Percentiles rank a stretch among this genome's conserved stretches.
Evolutionary conservation across 2,797 vertebrate genomes (phyloP).

Genomic region (Alectoris magna): DNA sequence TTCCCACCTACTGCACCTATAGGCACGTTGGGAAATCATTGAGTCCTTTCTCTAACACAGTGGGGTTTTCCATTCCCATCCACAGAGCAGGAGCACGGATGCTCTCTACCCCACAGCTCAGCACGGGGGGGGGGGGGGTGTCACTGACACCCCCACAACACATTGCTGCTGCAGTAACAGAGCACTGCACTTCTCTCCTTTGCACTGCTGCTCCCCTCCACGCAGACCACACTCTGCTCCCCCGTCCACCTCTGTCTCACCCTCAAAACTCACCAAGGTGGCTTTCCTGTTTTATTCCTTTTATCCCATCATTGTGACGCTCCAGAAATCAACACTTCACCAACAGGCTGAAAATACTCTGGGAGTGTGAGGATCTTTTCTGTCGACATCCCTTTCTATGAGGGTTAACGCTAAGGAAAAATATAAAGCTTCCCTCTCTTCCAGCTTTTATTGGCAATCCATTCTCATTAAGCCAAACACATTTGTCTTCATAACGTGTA

Average conservation of each 20-base stretch:
- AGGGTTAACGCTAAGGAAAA: conserved; percentile 43
- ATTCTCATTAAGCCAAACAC: conserved; percentile 81
- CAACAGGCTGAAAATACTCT: conserved; percentile 64
- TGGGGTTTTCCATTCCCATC: neutral
- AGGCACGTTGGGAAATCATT: neutral
- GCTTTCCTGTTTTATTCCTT: neutral
- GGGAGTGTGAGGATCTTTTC: conserved; percentile 34
- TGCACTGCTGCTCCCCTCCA: neutral
- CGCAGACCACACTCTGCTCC: neutral
- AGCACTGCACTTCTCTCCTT: conserved; percentile 32
- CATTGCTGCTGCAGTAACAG: too few species aligned
- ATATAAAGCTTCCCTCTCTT: conserved; percentile 54
- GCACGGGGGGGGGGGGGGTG: accelerated
- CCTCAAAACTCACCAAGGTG: neutral
- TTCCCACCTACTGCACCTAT: neutral
- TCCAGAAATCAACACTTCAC: conserved; percentile 58
- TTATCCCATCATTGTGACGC: conserved; percentile 64
- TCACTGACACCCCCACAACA: too few species aligned
- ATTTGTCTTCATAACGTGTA: conserved; percentile 82
- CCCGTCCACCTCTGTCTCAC: neutral
- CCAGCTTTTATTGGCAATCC: conserved; percentile 81
- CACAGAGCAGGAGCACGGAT: neutral
- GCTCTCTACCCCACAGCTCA: neutral
- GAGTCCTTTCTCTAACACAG: neutral
- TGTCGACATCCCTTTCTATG: neutral